Percentiles rank a stretch among this genome's conserved stretches.
Evolutionary conservation across 2,888 invertebrate genomes (phyloP).

Genomic region (Drosophila tanythrix): DNA sequence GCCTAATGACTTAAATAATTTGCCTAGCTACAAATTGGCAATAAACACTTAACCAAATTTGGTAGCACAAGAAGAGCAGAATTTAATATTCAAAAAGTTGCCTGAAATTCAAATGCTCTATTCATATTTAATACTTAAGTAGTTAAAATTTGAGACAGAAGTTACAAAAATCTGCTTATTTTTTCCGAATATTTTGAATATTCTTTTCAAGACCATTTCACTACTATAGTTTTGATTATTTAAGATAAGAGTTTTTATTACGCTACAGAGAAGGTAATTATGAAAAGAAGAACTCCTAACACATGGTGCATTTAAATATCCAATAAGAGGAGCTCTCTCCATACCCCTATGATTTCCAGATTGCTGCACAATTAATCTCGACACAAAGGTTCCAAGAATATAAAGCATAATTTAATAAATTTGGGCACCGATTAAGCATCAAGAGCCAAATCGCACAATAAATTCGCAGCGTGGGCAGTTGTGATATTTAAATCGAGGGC

Average conservation of each 20-base stretch:
- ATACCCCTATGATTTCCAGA: constrained; percentile 1
- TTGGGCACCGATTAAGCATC: constrained; percentile 39
- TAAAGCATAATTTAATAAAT: constrained; percentile 73
- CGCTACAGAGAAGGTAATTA: background rate
- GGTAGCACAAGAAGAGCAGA: constrained; percentile 20
- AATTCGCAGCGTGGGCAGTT: constrained; percentile 64
- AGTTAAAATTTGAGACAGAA: background rate
- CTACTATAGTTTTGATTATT: too few species aligned
- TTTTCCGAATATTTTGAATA: background rate
- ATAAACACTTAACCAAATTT: constrained; percentile 58
- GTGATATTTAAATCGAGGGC: constrained; percentile 60
- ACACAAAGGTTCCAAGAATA: constrained; percentile 27
- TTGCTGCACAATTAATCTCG: constrained; percentile 13
- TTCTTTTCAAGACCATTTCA: background rate
- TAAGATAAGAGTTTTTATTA: background rate
- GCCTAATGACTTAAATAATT: constrained; percentile 69
- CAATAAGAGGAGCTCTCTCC: background rate
- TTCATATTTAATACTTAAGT: background rate
- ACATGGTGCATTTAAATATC: background rate
- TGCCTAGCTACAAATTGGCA: constrained; percentile 53
- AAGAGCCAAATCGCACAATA: constrained; percentile 12
- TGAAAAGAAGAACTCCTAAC: background rate
- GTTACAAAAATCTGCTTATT: background rate
- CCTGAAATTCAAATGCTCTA: constrained; percentile 15
- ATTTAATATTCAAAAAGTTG: background rate